Evolutionary conservation across 2,113 vertebrate species (phyloP), one percentile per base, ranked within the genome.

Genomic region (Gallinago media): DNA sequence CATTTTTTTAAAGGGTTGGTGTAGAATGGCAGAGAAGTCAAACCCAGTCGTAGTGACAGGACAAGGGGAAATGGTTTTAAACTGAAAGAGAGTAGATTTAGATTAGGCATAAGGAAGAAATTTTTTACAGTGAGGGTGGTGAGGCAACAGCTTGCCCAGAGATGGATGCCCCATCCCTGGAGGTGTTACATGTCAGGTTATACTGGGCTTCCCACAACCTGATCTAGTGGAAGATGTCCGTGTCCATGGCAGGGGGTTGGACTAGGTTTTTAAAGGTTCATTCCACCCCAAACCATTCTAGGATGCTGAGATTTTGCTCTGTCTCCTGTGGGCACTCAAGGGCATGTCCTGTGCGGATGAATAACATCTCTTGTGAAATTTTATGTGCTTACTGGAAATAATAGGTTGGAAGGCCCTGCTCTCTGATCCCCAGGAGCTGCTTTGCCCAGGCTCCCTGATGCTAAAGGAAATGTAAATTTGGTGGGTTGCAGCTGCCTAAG

Each of bases 321-420:
- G 6, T 23, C 16, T 74, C 26, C 31, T 4, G 0, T 52, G 34
- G 52, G 6, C 3, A 42, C 12, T 21, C 1, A 3, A 12, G 12
- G 15, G 8, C 6, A 3, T 75, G 80, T 82, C 40, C 34, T 21
- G 13, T 80, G 49, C 19, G 62, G 36, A 29, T 32, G 32, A 83
- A 20, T 63, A 86, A 66, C 8, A 49, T 14, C 49, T 50, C 40
- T 59, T 65, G 29, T 68, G 23, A 74, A 87, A 68, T 81, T 12
- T 6, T 29, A 21, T 2, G 0, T 75, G n/a, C 32, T 82, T 72
- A 17, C 26, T 72, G 62, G 56, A 65, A 85, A 50, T 36, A 54
- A 36, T 46, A 46, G 46, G 19, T 46, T 47, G 59, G 29, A 87
- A 61, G 54, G 31, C 18, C 31, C 27, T 68, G 13, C 44, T 87